phyloP scores from a whole-genome alignment of 1,140 invertebrate genomes.

The Drosophila lacteicornis region DNA sequence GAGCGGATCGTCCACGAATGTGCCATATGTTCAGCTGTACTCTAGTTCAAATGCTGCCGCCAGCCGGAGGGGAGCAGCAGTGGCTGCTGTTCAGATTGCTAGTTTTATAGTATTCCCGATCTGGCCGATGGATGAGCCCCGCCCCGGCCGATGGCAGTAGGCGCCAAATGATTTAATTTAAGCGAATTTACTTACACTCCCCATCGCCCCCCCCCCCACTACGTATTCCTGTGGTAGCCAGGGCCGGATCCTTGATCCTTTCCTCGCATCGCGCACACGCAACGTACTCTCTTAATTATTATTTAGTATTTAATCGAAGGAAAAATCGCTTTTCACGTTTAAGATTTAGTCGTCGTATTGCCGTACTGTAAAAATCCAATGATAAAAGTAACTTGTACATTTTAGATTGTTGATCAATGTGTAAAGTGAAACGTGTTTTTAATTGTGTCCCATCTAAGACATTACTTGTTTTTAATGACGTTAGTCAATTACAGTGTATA shows the following conservation, averaged over 20 bases:
- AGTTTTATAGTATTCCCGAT: slow-evolving; percentile 79
- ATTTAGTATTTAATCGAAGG: slow-evolving; percentile 72
- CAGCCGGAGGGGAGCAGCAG: slow-evolving; percentile 7
- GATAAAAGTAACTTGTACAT: slow-evolving; percentile 47
- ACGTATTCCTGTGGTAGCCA: slow-evolving; percentile 41
- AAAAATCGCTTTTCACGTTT: slow-evolving; percentile 52
- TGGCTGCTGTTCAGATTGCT: slow-evolving; percentile 61
- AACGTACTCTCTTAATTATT: slow-evolving; percentile 80
- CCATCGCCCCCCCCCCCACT: not conserved
- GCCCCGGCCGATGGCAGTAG: slow-evolving; percentile 8
- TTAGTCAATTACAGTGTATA: slow-evolving; percentile 77
- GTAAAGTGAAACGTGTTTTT: slow-evolving; percentile 68
- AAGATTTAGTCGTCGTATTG: slow-evolving; percentile 53
- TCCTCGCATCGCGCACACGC: slow-evolving; percentile 22
- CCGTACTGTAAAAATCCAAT: slow-evolving; percentile 44
- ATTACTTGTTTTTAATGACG: slow-evolving; percentile 74
- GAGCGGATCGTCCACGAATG: slow-evolving; percentile 25
- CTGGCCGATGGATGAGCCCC: slow-evolving; percentile 30
- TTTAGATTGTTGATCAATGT: slow-evolving; percentile 81
- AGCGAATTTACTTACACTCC: slow-evolving; percentile 67
- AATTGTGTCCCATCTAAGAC: slow-evolving; percentile 51
- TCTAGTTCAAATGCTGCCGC: slow-evolving; percentile 45
- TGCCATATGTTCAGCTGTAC: slow-evolving; percentile 61
- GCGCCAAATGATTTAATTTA: slow-evolving; percentile 57
- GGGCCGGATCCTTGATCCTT: slow-evolving; percentile 7